phyloP scores from a whole-genome alignment of 2,797 vertebrate genomes.

The Hyperoplus immaculatus region DNA sequence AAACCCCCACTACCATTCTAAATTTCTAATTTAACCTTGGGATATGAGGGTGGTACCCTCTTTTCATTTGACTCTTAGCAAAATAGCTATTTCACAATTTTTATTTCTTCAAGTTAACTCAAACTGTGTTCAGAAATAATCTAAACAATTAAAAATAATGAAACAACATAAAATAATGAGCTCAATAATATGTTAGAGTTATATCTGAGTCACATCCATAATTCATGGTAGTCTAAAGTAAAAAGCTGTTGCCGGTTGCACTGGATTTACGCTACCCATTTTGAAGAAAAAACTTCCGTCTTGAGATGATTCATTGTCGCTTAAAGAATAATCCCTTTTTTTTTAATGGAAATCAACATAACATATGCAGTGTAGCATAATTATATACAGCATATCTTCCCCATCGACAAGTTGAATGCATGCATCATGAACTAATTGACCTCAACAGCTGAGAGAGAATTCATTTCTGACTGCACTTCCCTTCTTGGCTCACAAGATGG shows the following conservation, averaged over 20 bases:
- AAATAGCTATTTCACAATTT: too few relatives aligned
- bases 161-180: too few relatives aligned
- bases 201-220: too few relatives aligned
- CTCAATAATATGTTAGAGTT: neutral
- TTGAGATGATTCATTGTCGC: neutral
- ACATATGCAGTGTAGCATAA: neutral
- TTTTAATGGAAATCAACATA: neutral
- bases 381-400: neutral
- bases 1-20: too few relatives aligned
- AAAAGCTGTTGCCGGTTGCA: too few relatives aligned
- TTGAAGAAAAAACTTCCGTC: too few relatives aligned
- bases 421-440: neutral
- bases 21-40: neutral
- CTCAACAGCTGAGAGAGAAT: neutral
- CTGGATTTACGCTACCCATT: too few relatives aligned
- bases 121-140: neutral
- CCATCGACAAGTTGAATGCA: neutral
- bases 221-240: too few relatives aligned
- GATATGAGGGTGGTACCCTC: neutral
- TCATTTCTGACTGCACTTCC: constrained; percentile 47
- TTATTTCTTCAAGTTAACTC: neutral
- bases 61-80: neutral
- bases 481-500: constrained; percentile 65
- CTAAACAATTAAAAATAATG: neutral
- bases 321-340: neutral